These are phyloP conservation scores for Agraylea sexmaculata DNA, from an alignment of 1,140 invertebrate species.

Conservation along the genomic window DNA sequence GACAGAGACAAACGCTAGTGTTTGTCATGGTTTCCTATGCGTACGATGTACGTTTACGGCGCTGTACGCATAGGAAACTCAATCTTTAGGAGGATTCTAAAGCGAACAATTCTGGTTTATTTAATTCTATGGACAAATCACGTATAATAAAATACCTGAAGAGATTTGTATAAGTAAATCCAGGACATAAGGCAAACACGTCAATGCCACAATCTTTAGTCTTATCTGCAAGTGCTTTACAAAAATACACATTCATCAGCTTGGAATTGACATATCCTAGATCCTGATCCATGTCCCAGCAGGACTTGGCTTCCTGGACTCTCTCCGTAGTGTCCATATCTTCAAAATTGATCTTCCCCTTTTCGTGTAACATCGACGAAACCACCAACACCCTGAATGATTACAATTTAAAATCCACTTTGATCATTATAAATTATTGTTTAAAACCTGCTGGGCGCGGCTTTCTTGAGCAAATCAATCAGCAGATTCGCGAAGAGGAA, in stretches of 20 bases:
- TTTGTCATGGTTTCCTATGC: background rate
- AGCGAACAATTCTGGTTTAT: background rate
- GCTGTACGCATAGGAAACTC: background rate
- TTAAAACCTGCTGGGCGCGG: conserved; percentile 40
- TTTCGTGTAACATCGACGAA: conserved; percentile 39
- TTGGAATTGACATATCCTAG: conserved; percentile 70
- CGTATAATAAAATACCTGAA: conserved; percentile 27
- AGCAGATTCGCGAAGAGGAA: conserved; percentile 74
- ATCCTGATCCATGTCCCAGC: conserved; percentile 34
- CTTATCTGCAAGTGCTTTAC: conserved; percentile 46
- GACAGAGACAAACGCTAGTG: background rate
- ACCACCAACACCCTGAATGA: conserved; percentile 41
- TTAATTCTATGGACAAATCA: background rate
- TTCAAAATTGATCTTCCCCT: conserved; percentile 55
- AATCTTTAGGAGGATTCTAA: background rate
- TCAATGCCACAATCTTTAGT: conserved; percentile 47
- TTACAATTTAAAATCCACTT: background rate
- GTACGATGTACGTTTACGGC: no score
- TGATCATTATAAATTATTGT: conserved; percentile 4
- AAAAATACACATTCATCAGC: conserved; percentile 62
- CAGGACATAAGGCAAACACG: conserved; percentile 69
- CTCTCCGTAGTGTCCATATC: conserved; percentile 42
- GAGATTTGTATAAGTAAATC: conserved; percentile 66
- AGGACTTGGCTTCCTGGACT: conserved; percentile 28
- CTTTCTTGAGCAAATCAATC: conserved; percentile 44